A percentile compares a stretch with the other conserved stretches of the same genome.
These are phyloP conservation scores for Pangasius larnaudii DNA, from an alignment of 2,797 vertebrate genomes.

Conservation along the genomic window DNA sequence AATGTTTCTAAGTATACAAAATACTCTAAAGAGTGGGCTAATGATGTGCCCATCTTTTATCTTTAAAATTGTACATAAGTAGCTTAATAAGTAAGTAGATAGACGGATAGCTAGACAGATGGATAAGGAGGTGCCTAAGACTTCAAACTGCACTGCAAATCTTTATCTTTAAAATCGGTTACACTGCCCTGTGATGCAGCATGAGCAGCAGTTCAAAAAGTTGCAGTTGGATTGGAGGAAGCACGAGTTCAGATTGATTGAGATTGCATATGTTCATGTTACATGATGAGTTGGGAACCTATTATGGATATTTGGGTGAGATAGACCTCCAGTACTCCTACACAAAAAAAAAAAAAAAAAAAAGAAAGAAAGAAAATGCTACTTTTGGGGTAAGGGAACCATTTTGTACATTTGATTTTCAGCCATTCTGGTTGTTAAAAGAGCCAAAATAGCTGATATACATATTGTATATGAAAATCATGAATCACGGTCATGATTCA, in stretches of 20 bases:
- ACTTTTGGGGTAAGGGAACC: background rate
- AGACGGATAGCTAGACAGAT: no score
- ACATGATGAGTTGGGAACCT: background rate
- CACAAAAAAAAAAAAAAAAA: background rate
- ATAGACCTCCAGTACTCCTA: background rate
- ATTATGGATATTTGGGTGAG: background rate
- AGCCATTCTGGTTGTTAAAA: conserved; percentile 2
- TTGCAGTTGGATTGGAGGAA: background rate
- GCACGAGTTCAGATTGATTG: background rate
- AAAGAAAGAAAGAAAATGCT: background rate
- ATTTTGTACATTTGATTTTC: background rate
- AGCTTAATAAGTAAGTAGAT: background rate
- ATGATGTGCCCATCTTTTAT: no score
- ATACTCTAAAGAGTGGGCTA: background rate
- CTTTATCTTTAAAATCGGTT: background rate
- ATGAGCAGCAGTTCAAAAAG: background rate
- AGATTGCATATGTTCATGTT: background rate
- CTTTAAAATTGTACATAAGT: background rate
- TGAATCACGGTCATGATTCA: background rate
- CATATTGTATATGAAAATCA: background rate
- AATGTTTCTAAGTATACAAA: background rate
- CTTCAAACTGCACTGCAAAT: no score
- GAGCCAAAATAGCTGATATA: background rate
- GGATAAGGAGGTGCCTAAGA: no score
- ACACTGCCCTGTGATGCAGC: background rate